Conservation (phyloP, 2,797 vertebrate species). For the Decapterus maruadsi region DNA sequence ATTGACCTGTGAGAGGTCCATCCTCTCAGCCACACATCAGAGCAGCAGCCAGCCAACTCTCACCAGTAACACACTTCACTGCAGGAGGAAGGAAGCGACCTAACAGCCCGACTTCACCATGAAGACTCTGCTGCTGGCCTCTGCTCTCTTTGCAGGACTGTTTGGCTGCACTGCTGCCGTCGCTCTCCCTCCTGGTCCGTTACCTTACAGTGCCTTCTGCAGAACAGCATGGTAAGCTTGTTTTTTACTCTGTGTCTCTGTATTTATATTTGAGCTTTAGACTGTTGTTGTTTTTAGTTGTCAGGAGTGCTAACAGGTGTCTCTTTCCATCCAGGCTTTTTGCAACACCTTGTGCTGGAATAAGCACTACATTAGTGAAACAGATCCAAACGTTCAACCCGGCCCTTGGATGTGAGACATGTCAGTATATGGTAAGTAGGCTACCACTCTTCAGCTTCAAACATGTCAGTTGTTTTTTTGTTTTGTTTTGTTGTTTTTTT, state of each 20-base stretch:
- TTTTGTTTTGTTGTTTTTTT: too few relatives aligned
- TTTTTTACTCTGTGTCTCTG: background rate
- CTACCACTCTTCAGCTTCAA: background rate
- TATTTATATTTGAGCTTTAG: background rate
- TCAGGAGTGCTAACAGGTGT: too few relatives aligned
- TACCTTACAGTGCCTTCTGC: conserved; percentile 52
- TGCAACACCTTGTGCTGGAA: conserved; percentile 42
- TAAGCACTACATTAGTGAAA: conserved; percentile 24
- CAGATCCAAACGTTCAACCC: conserved; percentile 59
- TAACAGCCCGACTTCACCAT: conserved; percentile 21
- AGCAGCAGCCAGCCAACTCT: background rate
- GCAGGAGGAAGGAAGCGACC: conserved; percentile 25
- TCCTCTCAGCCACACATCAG: too few relatives aligned
- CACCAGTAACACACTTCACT: background rate
- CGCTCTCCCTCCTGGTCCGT: conserved; percentile 13
- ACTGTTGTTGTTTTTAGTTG: too few relatives aligned
- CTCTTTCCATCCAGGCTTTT: conserved; percentile 47
- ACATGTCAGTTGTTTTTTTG: background rate
- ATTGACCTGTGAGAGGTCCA: background rate
- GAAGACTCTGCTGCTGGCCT: conserved; percentile 39
- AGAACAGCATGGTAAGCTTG: conserved; percentile 49
- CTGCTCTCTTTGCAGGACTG: conserved; percentile 49
- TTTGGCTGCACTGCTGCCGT: conserved; percentile 10
- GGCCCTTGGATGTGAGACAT: conserved; percentile 8
- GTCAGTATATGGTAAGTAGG: conserved; percentile 54